Evolutionary conservation across 2,797 vertebrate species (phyloP).

Genomic region (Sorex maritimensis): DNA sequence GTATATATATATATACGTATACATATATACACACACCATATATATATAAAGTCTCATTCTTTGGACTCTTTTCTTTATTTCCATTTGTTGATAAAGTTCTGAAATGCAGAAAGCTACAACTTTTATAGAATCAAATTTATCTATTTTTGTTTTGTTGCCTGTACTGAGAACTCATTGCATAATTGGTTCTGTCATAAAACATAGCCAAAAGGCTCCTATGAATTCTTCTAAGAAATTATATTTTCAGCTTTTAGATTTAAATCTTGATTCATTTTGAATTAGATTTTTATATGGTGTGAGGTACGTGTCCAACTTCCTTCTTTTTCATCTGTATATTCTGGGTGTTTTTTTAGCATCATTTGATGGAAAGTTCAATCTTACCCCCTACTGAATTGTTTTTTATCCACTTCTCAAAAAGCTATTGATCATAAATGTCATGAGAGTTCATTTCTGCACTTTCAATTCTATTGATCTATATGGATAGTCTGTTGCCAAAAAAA

Average conservation of each 20-base stretch:
- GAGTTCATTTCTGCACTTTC: slow-evolving; percentile 6
- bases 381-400: background rate
- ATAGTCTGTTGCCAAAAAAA: background rate
- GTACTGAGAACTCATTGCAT: slow-evolving; percentile 11
- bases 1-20: too few species aligned
- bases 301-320: background rate
- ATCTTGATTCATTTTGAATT: background rate
- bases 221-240: slow-evolving; percentile 14
- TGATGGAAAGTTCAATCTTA: slow-evolving; percentile 40
- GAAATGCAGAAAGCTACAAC: slow-evolving; percentile 32
- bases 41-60: background rate
- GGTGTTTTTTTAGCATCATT: background rate
- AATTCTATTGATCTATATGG: background rate
- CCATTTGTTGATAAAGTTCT: background rate
- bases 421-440: background rate
- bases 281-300: background rate
- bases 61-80: background rate
- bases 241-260: background rate
- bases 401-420: slow-evolving; percentile 26
- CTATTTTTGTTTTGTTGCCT: background rate
- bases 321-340: background rate
- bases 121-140: background rate
- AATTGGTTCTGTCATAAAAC: background rate
- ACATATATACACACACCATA: background rate
- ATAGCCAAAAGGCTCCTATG: background rate